Percentiles rank a stretch among this genome's conserved stretches.
Evolutionary conservation across 2,113 vertebrate genomes (phyloP).

Genomic region (Cryptotis parvus): DNA sequence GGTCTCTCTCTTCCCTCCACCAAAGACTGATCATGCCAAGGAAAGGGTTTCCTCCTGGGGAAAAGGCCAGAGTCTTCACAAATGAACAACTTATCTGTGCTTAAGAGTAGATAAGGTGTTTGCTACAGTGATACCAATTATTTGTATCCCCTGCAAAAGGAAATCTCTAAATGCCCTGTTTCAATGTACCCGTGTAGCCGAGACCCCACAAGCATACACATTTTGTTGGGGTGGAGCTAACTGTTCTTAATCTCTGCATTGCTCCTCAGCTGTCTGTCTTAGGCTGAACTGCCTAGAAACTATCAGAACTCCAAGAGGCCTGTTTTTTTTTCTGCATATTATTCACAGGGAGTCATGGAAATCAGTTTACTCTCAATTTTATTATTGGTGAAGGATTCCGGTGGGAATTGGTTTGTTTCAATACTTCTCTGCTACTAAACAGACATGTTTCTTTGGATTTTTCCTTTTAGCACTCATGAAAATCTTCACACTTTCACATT

Average conservation of each 20-base stretch:
- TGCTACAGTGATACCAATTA: not conserved
- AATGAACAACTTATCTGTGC: not conserved
- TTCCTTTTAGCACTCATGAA: slow-evolving; percentile 35
- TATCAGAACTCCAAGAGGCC: slow-evolving; percentile 15
- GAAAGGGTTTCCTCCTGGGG: not conserved
- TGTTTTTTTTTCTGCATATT: not conserved
- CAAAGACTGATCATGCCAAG: not conserved
- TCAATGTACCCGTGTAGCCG: not conserved
- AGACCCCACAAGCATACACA: not conserved
- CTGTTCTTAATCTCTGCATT: not conserved
- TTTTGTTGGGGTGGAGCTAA: not conserved
- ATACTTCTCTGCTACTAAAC: slow-evolving; percentile 31
- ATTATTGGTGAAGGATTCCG: slow-evolving; percentile 48
- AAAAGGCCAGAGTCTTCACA: not conserved
- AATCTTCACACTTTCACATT: slow-evolving; percentile 1
- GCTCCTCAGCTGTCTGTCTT: not conserved
- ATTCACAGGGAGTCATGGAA: slow-evolving; percentile 34
- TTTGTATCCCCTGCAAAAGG: not conserved
- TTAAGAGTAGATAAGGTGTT: not conserved
- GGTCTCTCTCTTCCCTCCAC: not conserved
- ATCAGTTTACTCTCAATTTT: slow-evolving; percentile 56
- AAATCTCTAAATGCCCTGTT: not conserved
- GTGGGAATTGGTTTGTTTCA: slow-evolving; percentile 48
- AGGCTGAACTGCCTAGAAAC: slow-evolving; percentile 16
- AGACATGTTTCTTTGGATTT: slow-evolving; percentile 18